Percentiles rank a stretch among this genome's conserved stretches.
phyloP scores from a whole-genome alignment of 2,888 invertebrate species.

The Synergus itoensis region DNA sequence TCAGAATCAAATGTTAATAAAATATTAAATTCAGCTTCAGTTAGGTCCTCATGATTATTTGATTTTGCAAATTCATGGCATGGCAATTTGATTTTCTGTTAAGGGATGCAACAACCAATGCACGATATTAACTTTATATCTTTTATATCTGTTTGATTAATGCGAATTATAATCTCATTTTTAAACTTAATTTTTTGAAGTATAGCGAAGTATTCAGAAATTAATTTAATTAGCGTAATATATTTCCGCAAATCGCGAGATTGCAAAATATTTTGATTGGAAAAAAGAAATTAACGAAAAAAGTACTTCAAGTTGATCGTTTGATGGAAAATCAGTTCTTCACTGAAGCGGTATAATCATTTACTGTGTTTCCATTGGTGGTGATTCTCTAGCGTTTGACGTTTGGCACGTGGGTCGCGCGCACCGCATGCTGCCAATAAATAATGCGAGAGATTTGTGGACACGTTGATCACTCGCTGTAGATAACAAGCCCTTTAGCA shows the following conservation, averaged over 20 bases:
- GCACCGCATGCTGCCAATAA: slow-evolving; percentile 23
- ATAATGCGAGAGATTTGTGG: slow-evolving; percentile 19
- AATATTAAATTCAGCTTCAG: no score
- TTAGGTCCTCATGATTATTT: no score
- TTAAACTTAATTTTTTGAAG: neutral
- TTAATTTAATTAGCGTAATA: neutral
- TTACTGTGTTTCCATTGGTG: neutral
- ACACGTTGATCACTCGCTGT: neutral
- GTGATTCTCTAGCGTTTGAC: neutral
- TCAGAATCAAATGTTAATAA: neutral
- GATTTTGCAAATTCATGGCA: no score
- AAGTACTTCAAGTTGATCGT: neutral
- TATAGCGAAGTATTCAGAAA: neutral
- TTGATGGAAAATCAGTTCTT: neutral
- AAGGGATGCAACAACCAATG: no score
- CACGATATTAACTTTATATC: no score
- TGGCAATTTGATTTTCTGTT: no score
- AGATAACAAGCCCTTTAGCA: slow-evolving; percentile 6
- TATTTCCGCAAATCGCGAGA: neutral
- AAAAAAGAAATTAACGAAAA: neutral
- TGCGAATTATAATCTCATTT: neutral
- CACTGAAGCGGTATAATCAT: neutral
- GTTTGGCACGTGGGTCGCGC: slow-evolving; percentile 19
- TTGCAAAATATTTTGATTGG: neutral
- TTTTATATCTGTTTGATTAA: neutral